These are phyloP conservation scores for Apotomis turbidana DNA, from an alignment of 2,888 invertebrate species.

Conservation along the genomic window DNA sequence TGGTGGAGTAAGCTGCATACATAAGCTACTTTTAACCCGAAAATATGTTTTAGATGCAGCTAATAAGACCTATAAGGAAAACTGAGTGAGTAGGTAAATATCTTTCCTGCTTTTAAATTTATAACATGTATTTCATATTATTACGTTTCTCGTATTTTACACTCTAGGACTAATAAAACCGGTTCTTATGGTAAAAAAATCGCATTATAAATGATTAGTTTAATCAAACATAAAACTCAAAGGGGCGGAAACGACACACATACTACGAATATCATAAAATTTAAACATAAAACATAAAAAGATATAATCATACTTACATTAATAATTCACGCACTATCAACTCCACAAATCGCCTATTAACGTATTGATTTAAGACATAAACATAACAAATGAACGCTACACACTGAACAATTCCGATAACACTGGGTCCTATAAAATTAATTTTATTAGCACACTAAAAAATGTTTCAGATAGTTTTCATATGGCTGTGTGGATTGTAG, in stretches of 20 bases:
- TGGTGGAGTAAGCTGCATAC: too few relatives aligned
- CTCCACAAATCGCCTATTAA: neutral
- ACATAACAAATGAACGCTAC: neutral
- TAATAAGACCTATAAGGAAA: too few relatives aligned
- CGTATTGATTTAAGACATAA: slow-evolving; percentile 12
- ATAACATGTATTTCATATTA: too few relatives aligned
- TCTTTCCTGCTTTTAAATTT: too few relatives aligned
- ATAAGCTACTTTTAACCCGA: too few relatives aligned
- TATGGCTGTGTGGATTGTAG: too few relatives aligned
- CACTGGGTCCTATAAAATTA: neutral
- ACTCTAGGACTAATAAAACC: too few relatives aligned
- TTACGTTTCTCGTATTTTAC: too few relatives aligned
- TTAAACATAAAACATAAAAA: neutral
- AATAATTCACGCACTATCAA: neutral
- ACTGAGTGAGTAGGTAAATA: too few relatives aligned
- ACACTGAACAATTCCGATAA: neutral
- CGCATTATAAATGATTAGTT: neutral
- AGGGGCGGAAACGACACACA: slow-evolving; percentile 7
- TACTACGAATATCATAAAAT: neutral
- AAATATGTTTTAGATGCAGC: too few relatives aligned
- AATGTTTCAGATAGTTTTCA: neutral
- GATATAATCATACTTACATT: slow-evolving; percentile 7
- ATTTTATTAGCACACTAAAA: neutral
- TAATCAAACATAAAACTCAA: neutral
- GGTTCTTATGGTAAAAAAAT: too few relatives aligned